Base-by-base conservation (phyloP, 1,140 invertebrate genomes). In the Laodelphax striatellus region DNA sequence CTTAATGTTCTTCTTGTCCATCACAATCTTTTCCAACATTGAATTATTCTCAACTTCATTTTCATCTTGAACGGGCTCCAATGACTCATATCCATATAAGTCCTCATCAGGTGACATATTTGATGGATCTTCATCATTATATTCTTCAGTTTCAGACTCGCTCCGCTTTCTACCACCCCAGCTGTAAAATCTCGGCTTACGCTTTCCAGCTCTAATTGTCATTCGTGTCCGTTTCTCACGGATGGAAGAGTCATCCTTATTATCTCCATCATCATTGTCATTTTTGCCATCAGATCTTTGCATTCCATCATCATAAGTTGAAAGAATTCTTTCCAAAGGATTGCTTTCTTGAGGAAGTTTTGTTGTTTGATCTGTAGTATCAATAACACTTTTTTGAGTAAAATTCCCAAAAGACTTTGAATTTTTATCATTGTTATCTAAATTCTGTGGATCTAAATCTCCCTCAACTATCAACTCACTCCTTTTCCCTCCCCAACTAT, bases 131-230 rank as follows among this genome's bases (percentile, higher is more conserved):
- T 38, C 34, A 13, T 38, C 10, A 11, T 38, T 13, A 38, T 8
- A 8, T 38, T 38, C 34, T 1, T 38, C 34, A 31, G 28, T 5
- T 31, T 31, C 28, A 38, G 34, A 38, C 10, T 38, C 34, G 11
- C 34, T 38, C 19, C 57, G 17, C 42, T 58, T 38, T 59, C 52
- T 59, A 22, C 57, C 57, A 34, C 57, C 46, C 57, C 57, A 59
- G 22, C 46, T 59, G 41, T 65, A 62, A 62, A 65, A 67, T 46
- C 52, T 60, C 3, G 46, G 57, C n/a, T 57, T 55, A 22, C 61
- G 57, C 6, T 60, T 63, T 19, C 57, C 19, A 34, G 62, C 65
- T 64, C 64, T 31, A 6, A 52, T 31, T 16, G 55, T 42, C 34
- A 57, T 17, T 17, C 55, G 31, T 42, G 17, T 19, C 31, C 62